Base-by-base conservation (phyloP, 2,113 vertebrate genomes). In the Saccopteryx bilineata region DNA sequence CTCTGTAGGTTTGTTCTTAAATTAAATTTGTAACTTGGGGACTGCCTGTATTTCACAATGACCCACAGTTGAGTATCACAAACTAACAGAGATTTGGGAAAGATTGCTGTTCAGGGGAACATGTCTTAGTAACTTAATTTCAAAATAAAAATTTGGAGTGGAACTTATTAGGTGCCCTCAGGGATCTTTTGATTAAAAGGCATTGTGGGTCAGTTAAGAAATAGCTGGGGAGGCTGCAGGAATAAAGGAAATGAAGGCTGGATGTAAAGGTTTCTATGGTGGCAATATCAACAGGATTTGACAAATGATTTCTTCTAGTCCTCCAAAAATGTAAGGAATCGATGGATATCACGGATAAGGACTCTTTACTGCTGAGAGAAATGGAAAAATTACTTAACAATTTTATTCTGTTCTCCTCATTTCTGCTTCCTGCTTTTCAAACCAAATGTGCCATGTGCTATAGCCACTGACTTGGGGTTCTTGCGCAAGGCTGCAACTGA, bases 401-500 rank as follows among this genome's bases (percentile, higher is more conserved):
- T 50, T 85, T 17, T 3, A 8, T 54, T 52, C 63, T 50, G 19
- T 9, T 56, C 4, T 72, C 31, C n/a, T n/a, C 75, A 8, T 68
- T 23, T 87, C 52, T 54, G 23, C 28, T 80, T 28, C 54, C 69
- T 28, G 46, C 28, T 65, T 86, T 75, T 86, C 46, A 87, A 23
- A 17, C 13, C 61, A 24, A 24, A 28, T 39, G 26, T 39, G 15
- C 48, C 48, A 4, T 7, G 2, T 5, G 28, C 33, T 61, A 1
- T 1, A 14, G 24, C 0, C 0, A 18, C n/a, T 2, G 1, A 50
- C 9, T 5, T 11, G 5, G 26, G 58, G 76, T 14, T 81, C 61
- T 56, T 50, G 18, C 3, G 19, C 21, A n/a, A 2, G 6, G 33
- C 6, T 91, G 9, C 6, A 39, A 15, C 10, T 0, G 28, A 46